These are phyloP conservation scores for Norana najaformis DNA, from an alignment of 2,888 invertebrate genomes.

Conservation along the genomic window DNA sequence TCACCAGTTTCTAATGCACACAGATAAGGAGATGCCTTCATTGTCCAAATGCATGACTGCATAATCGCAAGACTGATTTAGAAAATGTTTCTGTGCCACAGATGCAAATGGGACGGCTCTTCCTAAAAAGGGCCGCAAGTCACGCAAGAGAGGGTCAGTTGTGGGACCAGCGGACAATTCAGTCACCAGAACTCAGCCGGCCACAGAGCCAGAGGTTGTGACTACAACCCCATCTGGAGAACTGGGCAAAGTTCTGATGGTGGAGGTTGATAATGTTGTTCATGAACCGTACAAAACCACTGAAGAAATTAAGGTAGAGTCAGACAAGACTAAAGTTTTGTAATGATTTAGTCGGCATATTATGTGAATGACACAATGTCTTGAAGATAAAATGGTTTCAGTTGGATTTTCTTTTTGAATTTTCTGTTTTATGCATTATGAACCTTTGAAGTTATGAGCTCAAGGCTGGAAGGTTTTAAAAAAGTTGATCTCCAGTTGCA, in stretches of 20 bases:
- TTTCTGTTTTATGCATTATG: background rate
- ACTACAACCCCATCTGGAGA: background rate
- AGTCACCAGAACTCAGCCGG: background rate
- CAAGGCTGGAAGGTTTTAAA: background rate
- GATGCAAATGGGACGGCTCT: background rate
- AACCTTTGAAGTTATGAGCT: background rate
- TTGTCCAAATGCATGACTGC: no score
- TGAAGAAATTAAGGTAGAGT: slow-evolving; percentile 84
- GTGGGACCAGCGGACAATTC: background rate
- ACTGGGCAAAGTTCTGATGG: slow-evolving; percentile 71
- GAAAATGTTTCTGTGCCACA: background rate
- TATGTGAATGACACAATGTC: background rate
- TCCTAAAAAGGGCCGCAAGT: slow-evolving; percentile 14
- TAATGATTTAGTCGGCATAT: background rate
- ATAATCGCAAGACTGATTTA: no score
- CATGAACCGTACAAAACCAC: slow-evolving; percentile 86
- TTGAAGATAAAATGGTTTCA: background rate
- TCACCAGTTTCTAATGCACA: no score
- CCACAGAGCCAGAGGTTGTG: background rate
- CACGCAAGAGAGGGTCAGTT: background rate
- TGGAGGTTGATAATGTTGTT: slow-evolving; percentile 87
- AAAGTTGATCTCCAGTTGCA: background rate
- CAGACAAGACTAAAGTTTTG: background rate
- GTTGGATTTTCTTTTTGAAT: background rate
- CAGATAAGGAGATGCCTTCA: no score